These are phyloP conservation scores for Thera obeliscata DNA, from an alignment of 2,888 invertebrate genomes.

Conservation along the genomic window DNA sequence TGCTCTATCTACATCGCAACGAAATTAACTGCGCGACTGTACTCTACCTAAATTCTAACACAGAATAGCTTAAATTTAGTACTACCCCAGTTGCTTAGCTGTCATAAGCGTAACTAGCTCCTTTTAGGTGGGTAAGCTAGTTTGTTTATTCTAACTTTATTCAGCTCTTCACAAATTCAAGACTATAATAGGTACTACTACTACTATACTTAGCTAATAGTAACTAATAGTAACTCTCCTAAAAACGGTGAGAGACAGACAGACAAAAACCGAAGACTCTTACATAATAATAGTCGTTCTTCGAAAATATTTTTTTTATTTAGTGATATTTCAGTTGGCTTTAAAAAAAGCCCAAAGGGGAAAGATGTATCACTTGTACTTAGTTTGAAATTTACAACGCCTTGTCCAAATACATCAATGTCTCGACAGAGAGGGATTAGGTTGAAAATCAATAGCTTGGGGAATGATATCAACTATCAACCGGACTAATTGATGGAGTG, in stretches of 20 bases:
- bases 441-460: conserved; percentile 42
- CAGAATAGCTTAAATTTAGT: conserved; percentile 45
- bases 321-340: too few species aligned
- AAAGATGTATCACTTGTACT: background rate
- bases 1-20: conserved; percentile 76
- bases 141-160: conserved; percentile 35
- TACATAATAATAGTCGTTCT: background rate
- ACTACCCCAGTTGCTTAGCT: conserved; percentile 56
- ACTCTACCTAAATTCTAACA: conserved; percentile 38
- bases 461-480: conserved; percentile 41
- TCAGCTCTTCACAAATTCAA: background rate
- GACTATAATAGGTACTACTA: conserved; percentile 34
- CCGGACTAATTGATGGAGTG: conserved; percentile 44
- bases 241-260: background rate
- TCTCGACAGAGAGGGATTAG: conserved; percentile 32
- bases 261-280: background rate
- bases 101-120: conserved; percentile 48
- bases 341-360: background rate
- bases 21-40: conserved; percentile 69
- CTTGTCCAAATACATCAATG: conserved; percentile 26
- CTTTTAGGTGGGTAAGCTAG: conserved; percentile 42
- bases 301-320: background rate
- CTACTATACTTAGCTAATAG: background rate
- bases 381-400: conserved; percentile 17
- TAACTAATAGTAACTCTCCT: background rate